Evolutionary conservation across 2,888 invertebrate genomes (phyloP).

Genomic region (Parnassius glacialis): DNA sequence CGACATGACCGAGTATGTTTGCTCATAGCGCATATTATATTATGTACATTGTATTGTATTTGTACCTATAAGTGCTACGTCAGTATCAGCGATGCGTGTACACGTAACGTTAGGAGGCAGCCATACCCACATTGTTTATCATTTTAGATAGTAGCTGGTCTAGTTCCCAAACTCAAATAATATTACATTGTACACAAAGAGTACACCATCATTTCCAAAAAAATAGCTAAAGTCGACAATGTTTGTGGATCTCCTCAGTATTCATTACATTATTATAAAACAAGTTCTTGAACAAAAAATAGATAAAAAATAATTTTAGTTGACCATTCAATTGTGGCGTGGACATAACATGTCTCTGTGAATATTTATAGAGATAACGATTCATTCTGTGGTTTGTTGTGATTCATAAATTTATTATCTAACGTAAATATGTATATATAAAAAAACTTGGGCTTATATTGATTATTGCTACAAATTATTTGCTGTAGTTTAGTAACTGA

Average conservation of each 20-base stretch:
- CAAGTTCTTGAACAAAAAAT: conserved; percentile 27
- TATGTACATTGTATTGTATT: no score
- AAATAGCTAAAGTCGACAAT: no score
- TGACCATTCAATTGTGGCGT: conserved; percentile 36
- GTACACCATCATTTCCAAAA: no score
- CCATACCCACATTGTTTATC: conserved; percentile 23
- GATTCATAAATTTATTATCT: not conserved
- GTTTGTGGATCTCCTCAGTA: not conserved
- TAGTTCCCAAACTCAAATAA: not conserved
- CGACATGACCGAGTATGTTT: conserved; percentile 15
- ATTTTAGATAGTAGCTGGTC: conserved; percentile 8
- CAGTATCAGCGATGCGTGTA: conserved; percentile 9
- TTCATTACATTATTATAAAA: conserved; percentile 22
- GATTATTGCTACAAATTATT: no score
- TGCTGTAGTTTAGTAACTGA: no score
- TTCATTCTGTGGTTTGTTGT: conserved; percentile 13
- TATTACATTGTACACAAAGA: no score
- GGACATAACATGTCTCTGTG: conserved; percentile 27
- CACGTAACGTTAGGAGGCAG: conserved; percentile 19
- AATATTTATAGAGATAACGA: conserved; percentile 26
- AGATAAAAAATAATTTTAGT: conserved; percentile 31
- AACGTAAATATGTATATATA: not conserved
- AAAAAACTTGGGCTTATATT: not conserved
- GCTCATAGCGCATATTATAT: not conserved
- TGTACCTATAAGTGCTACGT: not conserved